Evolutionary conservation across 2,797 vertebrate species (phyloP), one percentile per base, ranked within the genome.

Genomic region (Silurus lanzhouensis): DNA sequence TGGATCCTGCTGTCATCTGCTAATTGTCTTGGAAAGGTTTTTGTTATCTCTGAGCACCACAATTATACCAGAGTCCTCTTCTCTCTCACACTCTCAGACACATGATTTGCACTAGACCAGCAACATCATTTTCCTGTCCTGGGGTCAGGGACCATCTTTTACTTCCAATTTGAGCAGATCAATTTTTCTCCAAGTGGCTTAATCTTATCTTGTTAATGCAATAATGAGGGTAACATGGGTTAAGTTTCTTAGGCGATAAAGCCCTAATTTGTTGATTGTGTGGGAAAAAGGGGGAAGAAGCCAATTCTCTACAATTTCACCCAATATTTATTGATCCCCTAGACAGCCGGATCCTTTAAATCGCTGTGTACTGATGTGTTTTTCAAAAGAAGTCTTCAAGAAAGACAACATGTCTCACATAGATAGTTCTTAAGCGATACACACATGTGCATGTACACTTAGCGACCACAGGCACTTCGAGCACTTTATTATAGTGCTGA

Each of bases 141-240:
- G n/a, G 81, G 88, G 85, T 83, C 86, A 86, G 83, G 70, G 67
- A 86, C 86, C 79, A 87, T 90, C 89, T 89, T 89, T 87, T 88
- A 83, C 86, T 86, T 88, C 87, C 83, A 86, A 89, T 89, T 90
- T 90, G 81, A 70, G 55, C 67, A 55, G 84, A 90, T 90, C 88
- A 80, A 89, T 90, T 89, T 89, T 78, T 86, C 88, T 84, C 71
- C 83, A 89, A 90, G 85, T 88, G 88, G 77, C 85, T 87, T 89
- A 89, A 88, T 90, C 89, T 89, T 89, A 89, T 90, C 85, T 90
- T 12, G 84, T 87, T 87, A 90, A 88, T 90, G 88, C 77, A 72
- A 77, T 89, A 88, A 90, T 90, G 83, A 89, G 81, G 72, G 85
- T 88, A 88, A 88, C 85, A 82, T 86, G 86, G 85, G 89, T 89